phyloP scores from a whole-genome alignment of 2,113 vertebrate species.

The Macquaria ambigua region DNA sequence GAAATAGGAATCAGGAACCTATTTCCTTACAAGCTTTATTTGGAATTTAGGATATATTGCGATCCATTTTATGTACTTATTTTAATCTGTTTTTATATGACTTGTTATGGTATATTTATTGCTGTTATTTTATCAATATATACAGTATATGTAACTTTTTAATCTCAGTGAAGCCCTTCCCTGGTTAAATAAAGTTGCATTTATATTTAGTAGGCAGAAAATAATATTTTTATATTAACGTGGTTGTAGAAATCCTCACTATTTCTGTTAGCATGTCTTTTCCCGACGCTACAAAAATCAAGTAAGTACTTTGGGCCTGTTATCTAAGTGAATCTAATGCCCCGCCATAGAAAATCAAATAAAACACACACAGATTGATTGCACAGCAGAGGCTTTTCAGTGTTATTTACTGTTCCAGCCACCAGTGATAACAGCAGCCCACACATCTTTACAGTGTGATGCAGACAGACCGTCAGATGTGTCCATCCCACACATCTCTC shows the following conservation, averaged over 20 bases:
- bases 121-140: neutral
- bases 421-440: constrained; percentile 27
- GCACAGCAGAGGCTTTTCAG: neutral
- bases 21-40: neutral
- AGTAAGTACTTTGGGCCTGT: constrained; percentile 31
- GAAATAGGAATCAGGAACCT: no score
- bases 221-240: neutral
- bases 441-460: constrained; percentile 15
- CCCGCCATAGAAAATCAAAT: constrained; percentile 22
- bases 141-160: no score
- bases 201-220: neutral
- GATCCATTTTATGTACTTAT: neutral
- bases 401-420: constrained; percentile 44
- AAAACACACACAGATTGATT: constrained; percentile 20
- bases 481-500: constrained; percentile 13
- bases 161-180: neutral
- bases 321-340: neutral
- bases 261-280: neutral
- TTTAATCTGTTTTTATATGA: no score
- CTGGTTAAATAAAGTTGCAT: neutral
- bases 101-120: no score
- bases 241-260: neutral
- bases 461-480: constrained; percentile 13
- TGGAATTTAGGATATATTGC: neutral
- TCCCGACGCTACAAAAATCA: neutral